Base-by-base conservation (phyloP, 2,888 invertebrate genomes). In the Serrognathus titanus region DNA sequence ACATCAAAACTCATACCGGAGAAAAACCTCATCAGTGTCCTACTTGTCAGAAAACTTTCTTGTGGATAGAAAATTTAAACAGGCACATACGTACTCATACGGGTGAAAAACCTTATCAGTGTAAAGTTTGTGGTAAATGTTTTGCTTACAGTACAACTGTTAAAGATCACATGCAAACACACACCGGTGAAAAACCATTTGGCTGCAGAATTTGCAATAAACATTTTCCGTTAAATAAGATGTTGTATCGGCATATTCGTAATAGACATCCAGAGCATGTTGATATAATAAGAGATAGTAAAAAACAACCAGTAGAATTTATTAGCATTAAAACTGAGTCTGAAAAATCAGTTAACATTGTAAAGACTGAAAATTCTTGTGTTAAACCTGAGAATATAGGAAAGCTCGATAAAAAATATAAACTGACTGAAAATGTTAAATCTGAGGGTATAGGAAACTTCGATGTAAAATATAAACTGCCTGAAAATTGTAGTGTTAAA, bases 101-200 rank as follows among this genome's bases (percentile, higher is more conserved):
- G 3, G 74, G 74, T 4, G 75, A 75, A 59, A 75, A 75, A 61
- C 75, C 66, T 4, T 66, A 63, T 39, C 53, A 67, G 24, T 75
- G 75, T 61, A 62, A 68, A 36, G 60, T 71, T 37, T 75, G 75
- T 60, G 69, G 69, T 2, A 67, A 64, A 60, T 61, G 64, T 37
- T 75, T 75, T 66, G 73, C 74, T 8, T 74, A 75, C 53, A 72
- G 75, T 53, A 74, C 74, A 8, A 74, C 73, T 2, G 71, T 70
- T 31, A 74, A 74, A 62, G 75, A 75, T 55, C 75, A 75, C 53
- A 61, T 69, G 47, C 49, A 63, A 11, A 65, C 70, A n/a, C 75
- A 75, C 53, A 71, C 73, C 0, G 71, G 71, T 3, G 74, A 73
- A 54, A 72, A 69, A 59, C 74, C 75, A 1, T 75, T 66, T 51